Conservation (phyloP, 2,888 invertebrate species). For the Agonopterix alstromeriana region DNA sequence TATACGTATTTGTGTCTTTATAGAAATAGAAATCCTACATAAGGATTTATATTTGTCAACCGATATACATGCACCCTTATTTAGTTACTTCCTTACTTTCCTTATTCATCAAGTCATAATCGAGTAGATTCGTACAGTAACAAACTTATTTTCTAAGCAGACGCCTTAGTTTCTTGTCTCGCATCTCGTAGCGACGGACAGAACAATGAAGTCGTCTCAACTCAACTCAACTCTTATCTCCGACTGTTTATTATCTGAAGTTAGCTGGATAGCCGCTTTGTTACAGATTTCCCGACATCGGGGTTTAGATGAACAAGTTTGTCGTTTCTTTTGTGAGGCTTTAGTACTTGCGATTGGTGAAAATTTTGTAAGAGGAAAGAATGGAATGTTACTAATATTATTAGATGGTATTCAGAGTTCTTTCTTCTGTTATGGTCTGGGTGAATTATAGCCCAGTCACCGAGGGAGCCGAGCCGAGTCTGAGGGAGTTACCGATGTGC, state of each 20-base stretch:
- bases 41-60: too few species aligned
- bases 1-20: too few species aligned
- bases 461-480: too few species aligned
- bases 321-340: conserved; percentile 32
- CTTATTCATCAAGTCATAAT: conserved; percentile 13
- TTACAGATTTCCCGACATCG: conserved; percentile 56
- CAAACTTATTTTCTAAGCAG: conserved; percentile 41
- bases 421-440: too few species aligned
- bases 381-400: too few species aligned
- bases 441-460: too few species aligned
- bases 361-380: too few species aligned
- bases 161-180: conserved; percentile 10
- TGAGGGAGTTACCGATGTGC: too few species aligned
- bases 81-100: too few species aligned
- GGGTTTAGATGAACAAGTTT: conserved; percentile 61
- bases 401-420: too few species aligned
- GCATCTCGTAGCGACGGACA: conserved; percentile 1
- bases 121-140: conserved; percentile 14
- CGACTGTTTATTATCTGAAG: conserved; percentile 67
- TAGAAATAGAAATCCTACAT: too few species aligned
- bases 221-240: conserved; percentile 53
- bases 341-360: conserved; percentile 18
- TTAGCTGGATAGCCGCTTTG: conserved; percentile 61
- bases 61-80: too few species aligned
- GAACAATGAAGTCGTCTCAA: conserved; percentile 39